Base-by-base conservation (phyloP, 2,888 invertebrate genomes). In the Leptinotarsa juncta region DNA sequence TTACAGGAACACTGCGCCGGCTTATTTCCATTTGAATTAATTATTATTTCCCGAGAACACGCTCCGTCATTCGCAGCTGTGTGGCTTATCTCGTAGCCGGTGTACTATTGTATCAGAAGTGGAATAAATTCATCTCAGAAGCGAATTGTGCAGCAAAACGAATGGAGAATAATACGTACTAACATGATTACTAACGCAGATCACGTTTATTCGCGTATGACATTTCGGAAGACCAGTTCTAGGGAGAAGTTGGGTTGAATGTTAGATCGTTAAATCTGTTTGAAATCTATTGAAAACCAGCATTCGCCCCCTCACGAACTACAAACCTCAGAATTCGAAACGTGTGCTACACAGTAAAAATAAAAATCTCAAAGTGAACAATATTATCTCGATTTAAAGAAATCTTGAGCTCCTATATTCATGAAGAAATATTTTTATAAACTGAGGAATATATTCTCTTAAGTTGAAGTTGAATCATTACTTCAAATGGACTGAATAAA, bases 71-170 rank as follows among this genome's bases (percentile, higher is more conserved):
- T 57, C 55, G 55, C 55, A 53, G 42, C 68, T 55, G 68, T 68
- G 18, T 20, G 42, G 68, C 68, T 68, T 57, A 68, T 42, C 32
- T 26, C 68, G 42, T 55, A 55, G 68, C 55, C 42, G 26, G 69
- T 69, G 60, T 69, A 69, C 57, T 48, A 49, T 69, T 55, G 69
- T 60, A 49, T 69, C 69, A 57, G 69, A 42, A 69, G 69, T 69
- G 69, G 60, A n/a, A 62, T 62, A 42, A 16, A 16, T 42, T 62
- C n/a, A n/a, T 26, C n/a, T 62, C 62, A 32, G n/a, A 12, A 4
- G 42, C 32, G 32, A 62, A 62, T 62, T 62, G n/a, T 4, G 3
- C n/a, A 62, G 15, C 23, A 51, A 51, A 20, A 26, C 32, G 18
- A 32, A 26, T 65, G 18, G 51, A 42, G 14, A 26, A 12, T 4